These are phyloP conservation scores for Arnoldichthys spilopterus DNA, from an alignment of 2,797 vertebrate species.

Conservation along the genomic window DNA sequence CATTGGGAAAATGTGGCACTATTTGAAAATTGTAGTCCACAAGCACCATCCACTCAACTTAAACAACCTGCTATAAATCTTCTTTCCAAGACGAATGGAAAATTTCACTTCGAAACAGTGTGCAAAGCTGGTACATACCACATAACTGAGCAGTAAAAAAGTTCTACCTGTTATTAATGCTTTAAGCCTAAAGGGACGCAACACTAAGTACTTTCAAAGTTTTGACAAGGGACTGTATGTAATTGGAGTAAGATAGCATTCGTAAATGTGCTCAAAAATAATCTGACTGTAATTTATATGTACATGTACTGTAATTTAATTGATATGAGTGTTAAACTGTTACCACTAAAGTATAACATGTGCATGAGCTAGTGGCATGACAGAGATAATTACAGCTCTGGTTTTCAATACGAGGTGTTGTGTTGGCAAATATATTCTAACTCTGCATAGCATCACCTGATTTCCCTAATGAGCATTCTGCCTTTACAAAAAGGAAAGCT, in stretches of 20 bases:
- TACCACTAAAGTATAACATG: neutral
- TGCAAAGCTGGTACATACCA: neutral
- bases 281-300: too few species aligned
- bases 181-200: too few species aligned
- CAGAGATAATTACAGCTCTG: neutral
- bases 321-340: neutral
- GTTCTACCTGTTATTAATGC: too few species aligned
- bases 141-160: too few species aligned
- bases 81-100: neutral
- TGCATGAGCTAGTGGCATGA: neutral
- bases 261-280: neutral
- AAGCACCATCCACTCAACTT: neutral
- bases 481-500: constrained; percentile 22
- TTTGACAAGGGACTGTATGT: neutral
- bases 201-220: too few species aligned
- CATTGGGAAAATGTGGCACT: neutral
- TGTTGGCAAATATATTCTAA: constrained; percentile 25
- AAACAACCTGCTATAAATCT: neutral
- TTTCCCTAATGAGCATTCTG: constrained; percentile 42
- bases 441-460: constrained; percentile 5
- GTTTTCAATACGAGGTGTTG: neutral
- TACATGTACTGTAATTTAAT: too few species aligned
- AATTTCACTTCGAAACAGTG: too few species aligned
- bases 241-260: neutral
- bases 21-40: neutral